Base-by-base conservation (phyloP, 2,113 vertebrate genomes). In the Eulacestoma nigropectus region DNA sequence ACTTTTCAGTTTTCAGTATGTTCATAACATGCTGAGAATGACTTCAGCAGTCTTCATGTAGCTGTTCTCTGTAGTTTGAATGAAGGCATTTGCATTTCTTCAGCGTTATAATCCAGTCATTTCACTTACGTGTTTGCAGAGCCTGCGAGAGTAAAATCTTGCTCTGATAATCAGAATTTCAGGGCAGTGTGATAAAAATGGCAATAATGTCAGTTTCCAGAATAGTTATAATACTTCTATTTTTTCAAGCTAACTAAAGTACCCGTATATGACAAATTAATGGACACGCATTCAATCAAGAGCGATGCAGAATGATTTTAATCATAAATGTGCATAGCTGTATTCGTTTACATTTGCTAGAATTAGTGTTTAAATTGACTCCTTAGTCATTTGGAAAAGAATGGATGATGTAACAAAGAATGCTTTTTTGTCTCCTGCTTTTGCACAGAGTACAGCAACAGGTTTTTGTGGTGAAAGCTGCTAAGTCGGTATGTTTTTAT, bases 31-130 rank as follows among this genome's bases (percentile, higher is more conserved):
- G 42, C 33, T 18, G 23, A 47, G 63, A 77, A 59, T 84, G 72
- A 77, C 26, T 68, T 87, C 6, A 37, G 22, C 46, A 57, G 53
- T 74, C 37, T 64, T 63, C 53, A 27, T 70, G 67, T 87, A 39
- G 17, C 23, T 77, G 37, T 72, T 73, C 33, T 83, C 0, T 0
- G 22, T 35, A 27, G 6, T 69, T 77, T 29, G 60, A 59, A n/a
- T 63, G 20, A 91, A 59, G 47, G 3, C 1, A 0, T 84, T 94
- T 49, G 30, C 17, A 23, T 62, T 91, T 80, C 35, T 64, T n/a
- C 52, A 21, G 0, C 10, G 11, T 55, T 74, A 29, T 5, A 64
- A 19, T 84, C 5, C 0, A 1, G 6, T 41, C 19, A 16, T 76
- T 93, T 81, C 19, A 39, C 27, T 33, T 85, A 8, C 0, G 1